A percentile compares a stretch with the other conserved stretches of the same genome.
These are phyloP conservation scores for Semibalanus balanoides DNA, from an alignment of 1,140 invertebrate genomes.

Conservation along the genomic window DNA sequence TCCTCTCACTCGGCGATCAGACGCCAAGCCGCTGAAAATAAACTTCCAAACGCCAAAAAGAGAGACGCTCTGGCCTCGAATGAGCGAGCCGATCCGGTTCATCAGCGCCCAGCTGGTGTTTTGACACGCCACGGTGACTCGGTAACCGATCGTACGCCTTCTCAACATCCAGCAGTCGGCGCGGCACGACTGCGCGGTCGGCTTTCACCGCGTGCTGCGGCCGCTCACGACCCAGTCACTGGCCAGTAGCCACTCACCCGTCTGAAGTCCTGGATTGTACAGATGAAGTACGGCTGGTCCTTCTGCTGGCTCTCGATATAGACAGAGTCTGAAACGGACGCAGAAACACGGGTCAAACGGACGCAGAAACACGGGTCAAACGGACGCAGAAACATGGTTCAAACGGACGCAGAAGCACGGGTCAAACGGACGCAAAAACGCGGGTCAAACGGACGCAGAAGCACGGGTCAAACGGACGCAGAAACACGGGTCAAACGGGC, in stretches of 20 bases:
- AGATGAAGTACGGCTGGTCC: slow-evolving; percentile 36
- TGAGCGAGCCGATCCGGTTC: no score
- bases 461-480: not conserved
- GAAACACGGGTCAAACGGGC: not conserved
- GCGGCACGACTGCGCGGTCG: no score
- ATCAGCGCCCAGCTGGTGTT: no score
- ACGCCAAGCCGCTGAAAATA: no score
- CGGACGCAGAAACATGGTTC: not conserved
- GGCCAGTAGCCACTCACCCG: slow-evolving; percentile 25
- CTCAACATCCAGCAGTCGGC: no score
- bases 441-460: not conserved
- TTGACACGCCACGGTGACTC: no score
- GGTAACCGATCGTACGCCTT: no score
- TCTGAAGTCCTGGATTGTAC: slow-evolving; percentile 33
- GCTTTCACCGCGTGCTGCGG: no score
- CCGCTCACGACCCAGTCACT: no score
- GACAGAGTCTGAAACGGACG: slow-evolving; percentile 30
- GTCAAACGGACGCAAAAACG: not conserved
- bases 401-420: not conserved
- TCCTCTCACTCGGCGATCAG: no score
- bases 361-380: not conserved
- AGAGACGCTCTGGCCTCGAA: no score
- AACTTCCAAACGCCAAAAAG: no score
- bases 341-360: slow-evolving; percentile 12
- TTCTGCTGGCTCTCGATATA: slow-evolving; percentile 34